Conservation (phyloP, 1,140 invertebrate species). For the Ceratoteleas bidentatus region DNA sequence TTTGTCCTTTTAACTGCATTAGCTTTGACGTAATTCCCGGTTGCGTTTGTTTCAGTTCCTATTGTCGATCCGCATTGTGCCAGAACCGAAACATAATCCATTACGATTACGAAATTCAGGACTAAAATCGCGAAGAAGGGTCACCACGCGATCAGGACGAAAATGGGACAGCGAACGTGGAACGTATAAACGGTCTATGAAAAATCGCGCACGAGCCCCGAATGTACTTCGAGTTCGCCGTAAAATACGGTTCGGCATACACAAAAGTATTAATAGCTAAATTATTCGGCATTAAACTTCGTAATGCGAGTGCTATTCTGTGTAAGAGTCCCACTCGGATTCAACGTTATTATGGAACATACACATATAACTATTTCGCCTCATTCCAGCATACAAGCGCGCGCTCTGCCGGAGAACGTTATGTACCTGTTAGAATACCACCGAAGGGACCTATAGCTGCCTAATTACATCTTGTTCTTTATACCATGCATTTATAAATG, state of each 20-base stretch:
- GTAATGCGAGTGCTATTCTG: slow-evolving; percentile 78
- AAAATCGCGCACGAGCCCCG: slow-evolving; percentile 46
- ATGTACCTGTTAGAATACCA: slow-evolving; percentile 69
- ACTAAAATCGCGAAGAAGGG: no score
- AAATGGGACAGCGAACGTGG: no score
- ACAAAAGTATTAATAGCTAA: slow-evolving; percentile 74
- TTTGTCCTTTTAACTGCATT: slow-evolving; percentile 39
- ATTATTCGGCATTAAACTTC: slow-evolving; percentile 78
- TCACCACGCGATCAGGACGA: no score
- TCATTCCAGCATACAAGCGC: slow-evolving; percentile 63
- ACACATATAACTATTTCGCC: slow-evolving; percentile 74
- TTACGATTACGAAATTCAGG: no score
- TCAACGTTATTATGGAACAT: slow-evolving; percentile 74
- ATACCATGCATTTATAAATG: slow-evolving; percentile 70
- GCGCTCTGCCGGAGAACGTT: slow-evolving; percentile 63
- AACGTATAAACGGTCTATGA: neutral
- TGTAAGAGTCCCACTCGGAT: slow-evolving; percentile 75
- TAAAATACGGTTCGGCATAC: slow-evolving; percentile 65
- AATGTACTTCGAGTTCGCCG: slow-evolving; percentile 47
- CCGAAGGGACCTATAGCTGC: slow-evolving; percentile 77
- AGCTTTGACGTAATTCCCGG: slow-evolving; percentile 24
- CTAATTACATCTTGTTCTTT: slow-evolving; percentile 78
- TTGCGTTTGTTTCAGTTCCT: slow-evolving; percentile 17
- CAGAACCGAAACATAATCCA: no score
- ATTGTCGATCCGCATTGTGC: neutral